These are phyloP conservation scores for Volucella inflata DNA, from an alignment of 2,888 invertebrate genomes.

Conservation along the genomic window DNA sequence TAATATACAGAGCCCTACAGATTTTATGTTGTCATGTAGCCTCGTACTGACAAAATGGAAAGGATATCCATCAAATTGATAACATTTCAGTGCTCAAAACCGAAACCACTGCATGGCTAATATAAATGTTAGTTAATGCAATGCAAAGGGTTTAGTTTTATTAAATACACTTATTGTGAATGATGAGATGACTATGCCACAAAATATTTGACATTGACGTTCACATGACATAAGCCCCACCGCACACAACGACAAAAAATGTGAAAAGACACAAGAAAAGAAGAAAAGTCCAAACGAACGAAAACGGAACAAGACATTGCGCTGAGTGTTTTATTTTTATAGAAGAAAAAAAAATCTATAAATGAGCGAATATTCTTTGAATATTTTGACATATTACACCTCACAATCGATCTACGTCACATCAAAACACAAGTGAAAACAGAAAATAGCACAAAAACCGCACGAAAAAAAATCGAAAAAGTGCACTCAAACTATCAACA, in stretches of 20 bases:
- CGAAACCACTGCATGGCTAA: too few species aligned
- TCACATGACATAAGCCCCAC: slow-evolving; percentile 41
- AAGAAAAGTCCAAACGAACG: slow-evolving; percentile 60
- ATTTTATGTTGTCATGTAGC: too few species aligned
- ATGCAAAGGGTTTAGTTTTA: not conserved
- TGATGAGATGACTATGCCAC: not conserved
- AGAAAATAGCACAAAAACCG: slow-evolving; percentile 1
- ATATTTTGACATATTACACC: slow-evolving; percentile 18
- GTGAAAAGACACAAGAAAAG: slow-evolving; percentile 1
- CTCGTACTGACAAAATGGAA: too few species aligned
- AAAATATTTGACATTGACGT: slow-evolving; percentile 42
- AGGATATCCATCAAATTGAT: too few species aligned
- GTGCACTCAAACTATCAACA: slow-evolving; percentile 54
- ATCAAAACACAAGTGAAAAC: not conserved
- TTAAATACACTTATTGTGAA: slow-evolving; percentile 55
- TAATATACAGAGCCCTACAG: too few species aligned
- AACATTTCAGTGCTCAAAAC: too few species aligned
- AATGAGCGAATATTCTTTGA: slow-evolving; percentile 37
- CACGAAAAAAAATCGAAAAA: slow-evolving; percentile 25
- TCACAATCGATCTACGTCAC: slow-evolving; percentile 11
- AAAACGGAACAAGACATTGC: slow-evolving; percentile 67
- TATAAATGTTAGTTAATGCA: too few species aligned
- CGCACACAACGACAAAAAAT: slow-evolving; percentile 7
- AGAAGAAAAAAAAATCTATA: slow-evolving; percentile 29
- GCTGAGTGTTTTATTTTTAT: slow-evolving; percentile 61